Conservation (phyloP, 2,113 vertebrate species). For the Catagonus wagneri region DNA sequence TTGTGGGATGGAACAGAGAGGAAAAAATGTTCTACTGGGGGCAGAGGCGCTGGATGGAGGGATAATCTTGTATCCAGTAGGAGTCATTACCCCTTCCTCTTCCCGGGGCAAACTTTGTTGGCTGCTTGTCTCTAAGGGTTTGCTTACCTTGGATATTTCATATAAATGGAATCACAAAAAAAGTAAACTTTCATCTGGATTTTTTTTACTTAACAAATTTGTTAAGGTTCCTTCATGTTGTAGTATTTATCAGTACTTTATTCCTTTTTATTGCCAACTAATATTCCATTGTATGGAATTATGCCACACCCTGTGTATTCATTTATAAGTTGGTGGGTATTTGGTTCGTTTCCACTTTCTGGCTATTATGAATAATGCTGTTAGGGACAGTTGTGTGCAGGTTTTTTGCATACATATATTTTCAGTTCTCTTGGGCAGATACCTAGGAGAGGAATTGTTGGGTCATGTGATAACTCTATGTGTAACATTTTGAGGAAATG, state of each 20-base stretch:
- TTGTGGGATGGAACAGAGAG: neutral
- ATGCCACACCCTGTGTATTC: neutral
- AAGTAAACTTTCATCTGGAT: neutral
- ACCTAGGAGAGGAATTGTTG: neutral
- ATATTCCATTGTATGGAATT: neutral
- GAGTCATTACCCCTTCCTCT: neutral
- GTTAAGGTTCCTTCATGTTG: neutral
- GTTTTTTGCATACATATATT: neutral
- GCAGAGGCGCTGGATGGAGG: neutral
- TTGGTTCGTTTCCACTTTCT: neutral
- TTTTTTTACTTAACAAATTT: neutral
- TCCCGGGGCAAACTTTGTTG: neutral
- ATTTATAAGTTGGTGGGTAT: neutral
- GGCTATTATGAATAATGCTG: neutral
- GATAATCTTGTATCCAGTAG: neutral
- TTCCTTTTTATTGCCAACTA: neutral
- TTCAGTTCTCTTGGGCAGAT: neutral
- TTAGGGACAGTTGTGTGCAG: neutral
- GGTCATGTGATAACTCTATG: neutral
- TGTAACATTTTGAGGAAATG: neutral
- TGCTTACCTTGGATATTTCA: neutral
- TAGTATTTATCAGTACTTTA: neutral
- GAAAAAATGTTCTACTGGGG: neutral
- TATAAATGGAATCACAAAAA: neutral
- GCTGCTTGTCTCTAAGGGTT: neutral